Evolutionary conservation across 2,113 vertebrate species (phyloP).

Genomic region (Menura novaehollandiae): DNA sequence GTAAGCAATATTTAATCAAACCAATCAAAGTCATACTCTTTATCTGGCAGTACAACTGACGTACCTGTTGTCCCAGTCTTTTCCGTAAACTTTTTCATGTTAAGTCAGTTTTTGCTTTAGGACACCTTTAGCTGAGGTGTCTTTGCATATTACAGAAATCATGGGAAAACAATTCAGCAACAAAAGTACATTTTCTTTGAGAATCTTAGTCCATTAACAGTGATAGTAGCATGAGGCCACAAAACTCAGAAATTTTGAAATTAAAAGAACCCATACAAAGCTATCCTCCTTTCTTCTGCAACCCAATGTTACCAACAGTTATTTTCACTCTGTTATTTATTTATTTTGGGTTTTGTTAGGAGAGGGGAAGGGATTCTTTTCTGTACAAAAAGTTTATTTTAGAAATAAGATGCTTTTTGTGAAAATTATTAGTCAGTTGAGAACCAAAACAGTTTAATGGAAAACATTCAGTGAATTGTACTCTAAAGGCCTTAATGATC

Average conservation of each 20-base stretch:
- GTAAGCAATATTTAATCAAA: not conserved
- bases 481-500: not conserved
- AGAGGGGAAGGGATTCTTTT: rapidly evolving
- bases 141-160: not conserved
- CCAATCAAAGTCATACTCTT: not conserved
- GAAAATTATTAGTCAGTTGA: not conserved
- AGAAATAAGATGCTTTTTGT: not conserved
- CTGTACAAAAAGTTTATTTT: not conserved
- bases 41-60: not conserved
- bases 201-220: not conserved
- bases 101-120: not conserved
- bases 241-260: not conserved
- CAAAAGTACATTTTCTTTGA: not conserved
- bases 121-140: not conserved
- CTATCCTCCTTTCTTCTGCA: not conserved
- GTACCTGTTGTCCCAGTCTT: not conserved
- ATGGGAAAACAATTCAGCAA: not conserved
- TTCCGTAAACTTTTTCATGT: not conserved
- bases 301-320: not conserved
- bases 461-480: not conserved
- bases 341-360: not conserved
- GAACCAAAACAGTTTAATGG: not conserved
- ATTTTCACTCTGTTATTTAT: not conserved
- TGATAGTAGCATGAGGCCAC: not conserved
- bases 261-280: rapidly evolving